A percentile compares a stretch with the other conserved stretches of the same genome.
phyloP scores from a whole-genome alignment of 2,113 vertebrate species.

The Burhinus oedicnemus region DNA sequence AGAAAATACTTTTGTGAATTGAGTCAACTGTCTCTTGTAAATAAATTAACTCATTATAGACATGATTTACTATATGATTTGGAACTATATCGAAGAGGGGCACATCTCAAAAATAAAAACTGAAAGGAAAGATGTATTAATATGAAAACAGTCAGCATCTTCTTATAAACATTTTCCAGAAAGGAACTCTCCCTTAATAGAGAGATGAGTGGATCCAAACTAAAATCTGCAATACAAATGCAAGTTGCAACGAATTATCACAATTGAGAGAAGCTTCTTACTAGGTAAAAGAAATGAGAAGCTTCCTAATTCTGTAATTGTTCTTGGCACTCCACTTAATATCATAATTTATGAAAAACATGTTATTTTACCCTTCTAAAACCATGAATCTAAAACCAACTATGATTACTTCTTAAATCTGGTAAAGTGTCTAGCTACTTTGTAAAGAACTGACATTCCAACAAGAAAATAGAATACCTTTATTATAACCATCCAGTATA shows the following conservation, averaged over 20 bases:
- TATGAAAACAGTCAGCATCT: not conserved
- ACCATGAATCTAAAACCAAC: not conserved
- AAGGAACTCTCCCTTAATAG: not conserved
- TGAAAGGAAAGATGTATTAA: not conserved
- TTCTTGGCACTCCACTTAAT: not conserved
- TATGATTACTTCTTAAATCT: not conserved
- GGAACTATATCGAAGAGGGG: not conserved
- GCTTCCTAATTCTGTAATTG: not conserved
- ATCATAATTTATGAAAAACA: not conserved
- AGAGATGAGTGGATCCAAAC: not conserved
- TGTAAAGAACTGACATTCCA: not conserved
- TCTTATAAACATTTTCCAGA: not conserved
- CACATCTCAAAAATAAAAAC: not conserved
- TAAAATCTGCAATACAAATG: not conserved
- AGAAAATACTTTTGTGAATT: not conserved
- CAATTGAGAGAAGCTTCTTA: not conserved
- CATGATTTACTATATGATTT: not conserved
- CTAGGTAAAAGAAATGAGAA: not conserved
- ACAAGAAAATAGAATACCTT: not conserved
- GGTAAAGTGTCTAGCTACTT: not conserved
- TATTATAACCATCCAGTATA: not conserved
- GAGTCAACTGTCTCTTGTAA: not conserved
- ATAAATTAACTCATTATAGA: not conserved
- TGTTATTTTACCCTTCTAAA: not conserved
- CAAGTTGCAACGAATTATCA: not conserved